Conservation (phyloP, 1,140 invertebrate genomes). For the Danaus plexippus region DNA sequence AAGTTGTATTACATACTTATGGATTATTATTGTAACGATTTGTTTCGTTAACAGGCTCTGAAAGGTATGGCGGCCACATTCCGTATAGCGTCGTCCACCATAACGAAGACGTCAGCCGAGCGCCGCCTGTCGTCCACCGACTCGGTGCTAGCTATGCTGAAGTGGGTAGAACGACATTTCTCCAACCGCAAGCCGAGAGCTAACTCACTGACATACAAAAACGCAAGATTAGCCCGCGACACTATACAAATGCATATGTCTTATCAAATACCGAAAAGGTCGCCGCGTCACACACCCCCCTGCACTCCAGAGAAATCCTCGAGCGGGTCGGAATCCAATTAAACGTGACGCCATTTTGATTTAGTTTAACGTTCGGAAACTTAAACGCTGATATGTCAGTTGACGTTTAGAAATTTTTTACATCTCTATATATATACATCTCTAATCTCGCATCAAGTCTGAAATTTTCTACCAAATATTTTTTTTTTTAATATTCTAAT, state of each 20-base stretch:
- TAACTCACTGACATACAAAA: slow-evolving; percentile 74
- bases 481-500: not conserved
- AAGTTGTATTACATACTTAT: no score
- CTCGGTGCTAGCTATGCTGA: slow-evolving; percentile 89
- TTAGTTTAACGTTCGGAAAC: no score
- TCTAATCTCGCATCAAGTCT: no score
- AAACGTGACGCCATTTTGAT: slow-evolving; percentile 8
- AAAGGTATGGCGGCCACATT: slow-evolving; percentile 94
- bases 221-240: slow-evolving; percentile 71
- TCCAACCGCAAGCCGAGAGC: slow-evolving; percentile 80
- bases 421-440: no score
- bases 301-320: slow-evolving; percentile 22
- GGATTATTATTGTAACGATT: no score
- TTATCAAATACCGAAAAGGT: slow-evolving; percentile 48
- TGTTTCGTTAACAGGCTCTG: slow-evolving; percentile 73
- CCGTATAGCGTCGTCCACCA: slow-evolving; percentile 86
- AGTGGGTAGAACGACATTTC: slow-evolving; percentile 90
- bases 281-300: slow-evolving; percentile 21
- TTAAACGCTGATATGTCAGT: no score
- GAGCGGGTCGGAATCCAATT: slow-evolving; percentile 29
- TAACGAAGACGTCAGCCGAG: slow-evolving; percentile 89
- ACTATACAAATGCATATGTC: slow-evolving; percentile 83
- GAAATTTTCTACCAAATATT: slow-evolving; percentile 1
- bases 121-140: slow-evolving; percentile 88
- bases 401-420: no score